phyloP scores from a whole-genome alignment of 2,888 invertebrate genomes.

The Busseola fusca region DNA sequence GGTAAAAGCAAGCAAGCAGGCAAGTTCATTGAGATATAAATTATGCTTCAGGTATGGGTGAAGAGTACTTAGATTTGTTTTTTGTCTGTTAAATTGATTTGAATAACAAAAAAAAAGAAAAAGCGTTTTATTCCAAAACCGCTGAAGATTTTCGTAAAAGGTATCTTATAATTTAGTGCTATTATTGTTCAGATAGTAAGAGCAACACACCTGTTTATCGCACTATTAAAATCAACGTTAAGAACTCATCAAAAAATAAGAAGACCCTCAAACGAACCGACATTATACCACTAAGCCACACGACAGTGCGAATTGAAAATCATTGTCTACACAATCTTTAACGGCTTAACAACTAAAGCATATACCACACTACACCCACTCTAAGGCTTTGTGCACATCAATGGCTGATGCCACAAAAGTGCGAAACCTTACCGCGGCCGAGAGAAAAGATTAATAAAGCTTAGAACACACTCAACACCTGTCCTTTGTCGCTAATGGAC shows the following conservation, averaged over 20 bases:
- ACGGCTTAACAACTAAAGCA: conserved; percentile 51
- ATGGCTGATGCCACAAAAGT: conserved; percentile 82
- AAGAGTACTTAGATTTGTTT: neutral
- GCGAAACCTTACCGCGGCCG: conserved; percentile 77
- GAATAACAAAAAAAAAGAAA: neutral
- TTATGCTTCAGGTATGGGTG: neutral
- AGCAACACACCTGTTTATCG: neutral
- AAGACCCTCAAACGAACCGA: neutral
- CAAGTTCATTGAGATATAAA: neutral
- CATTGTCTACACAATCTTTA: conserved; percentile 52
- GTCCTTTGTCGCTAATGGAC: conserved; percentile 88
- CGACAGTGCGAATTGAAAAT: conserved; percentile 49
- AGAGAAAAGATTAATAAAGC: conserved; percentile 89
- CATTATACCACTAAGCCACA: conserved; percentile 38
- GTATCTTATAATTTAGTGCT: too few species aligned
- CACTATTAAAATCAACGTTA: neutral
- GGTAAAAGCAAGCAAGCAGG: too few species aligned
- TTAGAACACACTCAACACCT: conserved; percentile 86
- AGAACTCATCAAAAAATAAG: neutral
- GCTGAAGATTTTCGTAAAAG: neutral
- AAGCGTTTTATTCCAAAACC: too few species aligned
- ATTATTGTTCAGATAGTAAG: neutral
- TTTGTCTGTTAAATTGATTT: too few species aligned
- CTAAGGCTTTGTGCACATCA: conserved; percentile 78
- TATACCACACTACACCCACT: conserved; percentile 53